Evolutionary conservation across 2,113 vertebrate species (phyloP), one percentile per base, ranked within the genome.

Genomic region (Terrapene triunguis): DNA sequence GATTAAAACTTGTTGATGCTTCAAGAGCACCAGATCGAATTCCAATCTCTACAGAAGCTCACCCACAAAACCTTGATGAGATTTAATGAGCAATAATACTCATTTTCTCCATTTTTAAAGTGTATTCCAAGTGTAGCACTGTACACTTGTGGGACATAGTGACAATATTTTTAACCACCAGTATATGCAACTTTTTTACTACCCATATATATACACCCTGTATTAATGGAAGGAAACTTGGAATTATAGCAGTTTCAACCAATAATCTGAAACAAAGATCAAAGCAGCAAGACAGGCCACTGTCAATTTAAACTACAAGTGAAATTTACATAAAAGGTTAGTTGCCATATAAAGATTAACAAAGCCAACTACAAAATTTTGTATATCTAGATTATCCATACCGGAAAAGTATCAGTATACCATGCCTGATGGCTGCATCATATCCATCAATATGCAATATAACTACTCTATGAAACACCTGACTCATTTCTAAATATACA

Each of bases 391-490:
- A 8, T 3, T 48, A 85, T 21, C 10, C 42, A 51, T 4, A 80
- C 85, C 95, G 93, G 72, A 95, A 97, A 96, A 83, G 81, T 92
- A 84, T 54, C 35, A 85, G 76, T 2, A n/a, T 82, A 7, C 74
- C 38, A 54, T 13, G 53, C 80, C 27, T 89, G 44, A 7, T 86
- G 87, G 27, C 86, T 19, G 82, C 69, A 89, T 50, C 51, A 53
- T 2, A 92, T n/a, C 1, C 21, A 55, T 84, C 32, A 81, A 65
- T 21, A 65, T 16, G 78, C 81, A 94, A 88, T 24, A 59, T 78
- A 92, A 89, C 27, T 14, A 44, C 85, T 85, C 93, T 55, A 65
- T 95, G 94, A 94, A 97, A 97, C 9, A 87, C 92, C 81, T 92
- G 93, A 96, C 80, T 95, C 92, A 96, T 38, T 90, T 88, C 80